Evolutionary conservation across 2,888 invertebrate genomes (phyloP).

Genomic region (Mesorhabditis spiculigera): DNA sequence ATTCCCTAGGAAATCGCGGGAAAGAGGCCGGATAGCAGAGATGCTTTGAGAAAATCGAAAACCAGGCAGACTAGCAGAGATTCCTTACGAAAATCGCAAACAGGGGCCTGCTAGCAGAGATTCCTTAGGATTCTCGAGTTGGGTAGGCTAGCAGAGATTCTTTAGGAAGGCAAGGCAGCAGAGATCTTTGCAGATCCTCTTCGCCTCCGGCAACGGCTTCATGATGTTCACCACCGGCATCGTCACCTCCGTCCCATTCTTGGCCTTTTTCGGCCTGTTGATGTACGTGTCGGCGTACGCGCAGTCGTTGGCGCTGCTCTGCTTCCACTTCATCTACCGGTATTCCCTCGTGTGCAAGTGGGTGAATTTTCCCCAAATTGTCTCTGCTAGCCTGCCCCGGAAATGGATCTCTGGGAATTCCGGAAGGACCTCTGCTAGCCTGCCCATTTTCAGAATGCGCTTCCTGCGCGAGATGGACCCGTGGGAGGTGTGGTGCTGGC

Average conservation of each 20-base stretch:
- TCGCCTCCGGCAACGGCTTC: not conserved
- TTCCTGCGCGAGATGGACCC: not conserved
- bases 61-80: too few species aligned
- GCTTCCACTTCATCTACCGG: not conserved
- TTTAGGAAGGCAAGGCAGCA: too few species aligned
- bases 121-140: too few species aligned
- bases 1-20: too few species aligned
- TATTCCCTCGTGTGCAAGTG: not conserved
- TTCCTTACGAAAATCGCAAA: too few species aligned
- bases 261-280: not conserved
- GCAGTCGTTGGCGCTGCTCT: not conserved
- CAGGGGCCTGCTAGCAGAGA: too few species aligned
- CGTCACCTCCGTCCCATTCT: not conserved
- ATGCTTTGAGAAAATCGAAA: too few species aligned
- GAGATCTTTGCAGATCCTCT: too few species aligned
- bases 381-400: not conserved
- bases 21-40: too few species aligned
- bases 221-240: not conserved
- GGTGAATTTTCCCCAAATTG: not conserved
- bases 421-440: not conserved
- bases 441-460: not conserved
- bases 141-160: too few species aligned
- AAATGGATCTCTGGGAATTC: not conserved
- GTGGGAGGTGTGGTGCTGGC: not conserved
- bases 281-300: constrained; percentile 2